Conservation (phyloP, 2,888 invertebrate genomes). For the Drosophila mimica region DNA sequence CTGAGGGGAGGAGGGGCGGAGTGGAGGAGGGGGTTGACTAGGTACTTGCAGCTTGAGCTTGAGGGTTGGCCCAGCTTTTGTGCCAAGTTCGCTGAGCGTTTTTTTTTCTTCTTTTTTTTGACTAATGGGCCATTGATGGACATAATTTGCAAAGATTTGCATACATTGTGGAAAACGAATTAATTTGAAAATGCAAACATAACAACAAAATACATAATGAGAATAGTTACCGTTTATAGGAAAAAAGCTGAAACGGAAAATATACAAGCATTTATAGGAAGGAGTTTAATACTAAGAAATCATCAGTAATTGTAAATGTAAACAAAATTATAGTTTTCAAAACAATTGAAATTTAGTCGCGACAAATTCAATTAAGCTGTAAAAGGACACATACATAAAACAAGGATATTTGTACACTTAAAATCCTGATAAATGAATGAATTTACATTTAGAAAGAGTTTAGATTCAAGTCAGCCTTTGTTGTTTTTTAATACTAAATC, state of each 20-base stretch:
- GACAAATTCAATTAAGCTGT: not conserved
- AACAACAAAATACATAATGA: not conserved
- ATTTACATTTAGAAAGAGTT: too few relatives aligned
- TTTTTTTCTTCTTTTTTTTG: slow-evolving; percentile 3
- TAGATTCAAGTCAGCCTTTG: too few relatives aligned
- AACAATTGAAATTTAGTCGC: not conserved
- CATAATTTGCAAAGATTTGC: slow-evolving; percentile 54
- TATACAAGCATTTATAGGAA: not conserved
- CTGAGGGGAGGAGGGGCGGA: not conserved
- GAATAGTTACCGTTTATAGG: not conserved
- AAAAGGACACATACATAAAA: not conserved
- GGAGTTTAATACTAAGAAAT: not conserved
- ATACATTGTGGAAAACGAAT: slow-evolving; percentile 29
- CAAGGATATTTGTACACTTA: not conserved
- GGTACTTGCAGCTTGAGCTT: slow-evolving; percentile 4
- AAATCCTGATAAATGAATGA: not conserved
- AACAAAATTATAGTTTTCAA: not conserved
- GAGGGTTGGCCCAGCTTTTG: slow-evolving; percentile 28
- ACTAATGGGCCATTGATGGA: slow-evolving; percentile 63
- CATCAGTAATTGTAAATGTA: too few relatives aligned
- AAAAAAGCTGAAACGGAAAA: not conserved
- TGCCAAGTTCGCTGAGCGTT: slow-evolving; percentile 9
- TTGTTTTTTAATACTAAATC: too few relatives aligned
- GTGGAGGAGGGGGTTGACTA: slow-evolving; percentile 5
- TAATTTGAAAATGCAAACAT: not conserved